A percentile compares a stretch with the other conserved stretches of the same genome.
phyloP scores from a whole-genome alignment of 2,888 invertebrate species.

The Dasypolia templi region DNA sequence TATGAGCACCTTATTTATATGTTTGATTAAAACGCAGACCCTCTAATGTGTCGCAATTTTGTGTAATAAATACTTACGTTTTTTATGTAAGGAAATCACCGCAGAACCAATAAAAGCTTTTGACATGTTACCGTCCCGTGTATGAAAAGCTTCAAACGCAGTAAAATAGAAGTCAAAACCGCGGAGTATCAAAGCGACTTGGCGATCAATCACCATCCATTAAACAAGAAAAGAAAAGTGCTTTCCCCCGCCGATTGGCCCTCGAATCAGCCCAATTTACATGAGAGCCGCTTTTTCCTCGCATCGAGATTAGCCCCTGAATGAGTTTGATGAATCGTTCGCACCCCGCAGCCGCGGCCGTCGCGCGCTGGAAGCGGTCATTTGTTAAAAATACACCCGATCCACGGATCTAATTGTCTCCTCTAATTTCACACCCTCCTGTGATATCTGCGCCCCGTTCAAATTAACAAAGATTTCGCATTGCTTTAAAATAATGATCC shows the following conservation, averaged over 20 bases:
- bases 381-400: constrained; percentile 91
- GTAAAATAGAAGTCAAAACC: constrained; percentile 88
- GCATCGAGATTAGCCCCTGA: constrained; percentile 90
- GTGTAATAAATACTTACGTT: constrained; percentile 22
- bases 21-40: constrained; percentile 38
- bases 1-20: constrained; percentile 28
- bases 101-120: constrained; percentile 57
- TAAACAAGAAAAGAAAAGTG: constrained; percentile 90
- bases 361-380: constrained; percentile 82
- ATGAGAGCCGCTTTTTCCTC: constrained; percentile 91
- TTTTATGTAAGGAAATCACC: constrained; percentile 43
- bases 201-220: constrained; percentile 91
- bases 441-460: constrained; percentile 85
- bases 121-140: constrained; percentile 65
- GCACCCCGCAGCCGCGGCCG: constrained; percentile 81
- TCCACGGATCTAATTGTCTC: constrained; percentile 90
- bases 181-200: constrained; percentile 86
- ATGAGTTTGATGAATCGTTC: constrained; percentile 90
- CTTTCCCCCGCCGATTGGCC: constrained; percentile 89
- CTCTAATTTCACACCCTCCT: constrained; percentile 90
- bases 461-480: constrained; percentile 81
- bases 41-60: constrained; percentile 17
- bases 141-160: constrained; percentile 81
- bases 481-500: constrained; percentile 68
- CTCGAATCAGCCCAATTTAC: constrained; percentile 90